These are phyloP conservation scores for Nesidiocoris tenuis DNA, from an alignment of 2,888 invertebrate genomes.

Conservation along the genomic window DNA sequence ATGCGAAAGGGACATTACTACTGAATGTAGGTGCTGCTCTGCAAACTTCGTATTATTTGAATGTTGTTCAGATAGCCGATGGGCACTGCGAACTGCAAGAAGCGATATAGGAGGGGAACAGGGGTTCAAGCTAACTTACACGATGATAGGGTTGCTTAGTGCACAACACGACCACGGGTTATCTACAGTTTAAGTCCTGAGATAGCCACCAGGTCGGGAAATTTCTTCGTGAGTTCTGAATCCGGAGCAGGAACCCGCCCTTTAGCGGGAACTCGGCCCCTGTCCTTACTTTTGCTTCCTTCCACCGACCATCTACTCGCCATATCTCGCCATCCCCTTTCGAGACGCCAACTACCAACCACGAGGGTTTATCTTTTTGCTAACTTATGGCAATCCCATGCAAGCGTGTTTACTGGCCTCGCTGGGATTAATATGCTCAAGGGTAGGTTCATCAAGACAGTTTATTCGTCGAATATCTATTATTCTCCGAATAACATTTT, in stretches of 20 bases:
- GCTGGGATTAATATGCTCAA: no score
- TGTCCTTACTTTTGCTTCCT: neutral
- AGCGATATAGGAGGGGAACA: neutral
- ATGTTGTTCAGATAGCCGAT: conserved; percentile 33
- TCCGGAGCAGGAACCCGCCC: neutral
- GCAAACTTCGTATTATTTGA: conserved; percentile 29
- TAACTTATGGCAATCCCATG: no score
- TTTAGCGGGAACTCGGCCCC: neutral
- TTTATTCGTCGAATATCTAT: no score
- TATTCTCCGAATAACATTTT: no score
- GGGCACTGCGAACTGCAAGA: conserved; percentile 1
- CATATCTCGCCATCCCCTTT: neutral
- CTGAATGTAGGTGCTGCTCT: neutral
- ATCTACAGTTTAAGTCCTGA: neutral
- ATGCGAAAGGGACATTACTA: neutral
- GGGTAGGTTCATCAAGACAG: no score
- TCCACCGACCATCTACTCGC: neutral
- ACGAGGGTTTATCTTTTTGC: neutral
- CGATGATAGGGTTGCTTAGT: neutral
- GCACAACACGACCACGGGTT: neutral
- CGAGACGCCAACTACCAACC: neutral
- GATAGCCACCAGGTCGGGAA: neutral
- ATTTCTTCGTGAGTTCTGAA: neutral
- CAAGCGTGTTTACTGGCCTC: no score
- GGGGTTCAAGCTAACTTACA: neutral